Percentiles rank a stretch among this genome's conserved stretches.
Evolutionary conservation across 2,888 invertebrate genomes (phyloP).

Genomic region (Dynastes tityus): DNA sequence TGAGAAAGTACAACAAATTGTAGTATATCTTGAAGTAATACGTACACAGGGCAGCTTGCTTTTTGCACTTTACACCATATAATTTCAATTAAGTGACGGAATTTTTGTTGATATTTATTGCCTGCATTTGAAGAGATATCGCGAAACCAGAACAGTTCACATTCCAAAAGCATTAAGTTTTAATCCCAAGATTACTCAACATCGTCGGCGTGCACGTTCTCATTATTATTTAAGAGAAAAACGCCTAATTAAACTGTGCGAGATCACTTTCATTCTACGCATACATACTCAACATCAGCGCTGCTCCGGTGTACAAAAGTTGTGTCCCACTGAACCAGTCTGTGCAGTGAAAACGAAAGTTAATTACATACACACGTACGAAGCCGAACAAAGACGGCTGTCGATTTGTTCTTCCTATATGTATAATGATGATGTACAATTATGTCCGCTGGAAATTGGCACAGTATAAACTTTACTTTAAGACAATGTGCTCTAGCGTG

Average conservation of each 20-base stretch:
- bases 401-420: constrained; percentile 53
- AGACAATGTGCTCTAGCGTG: constrained; percentile 32
- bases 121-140: background rate
- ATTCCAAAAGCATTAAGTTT: constrained; percentile 1
- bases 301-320: constrained; percentile 54
- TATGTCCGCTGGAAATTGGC: constrained; percentile 43
- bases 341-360: constrained; percentile 59
- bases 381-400: constrained; percentile 47
- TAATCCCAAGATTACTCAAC: constrained; percentile 11
- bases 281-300: constrained; percentile 14
- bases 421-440: constrained; percentile 35
- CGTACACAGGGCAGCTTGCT: too few relatives aligned
- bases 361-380: constrained; percentile 44
- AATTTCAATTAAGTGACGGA: too few relatives aligned
- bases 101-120: background rate
- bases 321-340: constrained; percentile 60
- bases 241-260: constrained; percentile 38
- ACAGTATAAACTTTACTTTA: constrained; percentile 28
- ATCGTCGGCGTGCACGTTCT: constrained; percentile 6
- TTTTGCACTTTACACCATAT: too few relatives aligned
- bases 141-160: background rate
- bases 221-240: constrained; percentile 41
- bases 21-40: too few relatives aligned
- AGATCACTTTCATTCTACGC: constrained; percentile 50
- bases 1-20: too few relatives aligned